These are phyloP conservation scores for Metallyticus violacea DNA, from an alignment of 2,888 invertebrate genomes.

Conservation along the genomic window DNA sequence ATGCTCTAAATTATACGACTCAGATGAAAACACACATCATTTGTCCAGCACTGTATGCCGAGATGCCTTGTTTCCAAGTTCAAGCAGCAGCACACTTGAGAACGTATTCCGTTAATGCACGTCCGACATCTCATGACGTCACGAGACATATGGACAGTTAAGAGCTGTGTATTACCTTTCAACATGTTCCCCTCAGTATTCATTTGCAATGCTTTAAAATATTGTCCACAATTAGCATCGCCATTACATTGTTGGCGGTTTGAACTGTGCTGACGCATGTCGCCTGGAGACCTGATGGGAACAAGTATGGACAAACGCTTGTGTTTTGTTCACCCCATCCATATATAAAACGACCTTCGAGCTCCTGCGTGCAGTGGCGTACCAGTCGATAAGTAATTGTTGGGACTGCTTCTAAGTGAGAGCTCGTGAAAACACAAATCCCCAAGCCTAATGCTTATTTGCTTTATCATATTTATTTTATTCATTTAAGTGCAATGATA, in stretches of 20 bases:
- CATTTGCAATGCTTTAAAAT: not conserved
- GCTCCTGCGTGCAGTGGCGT: not conserved
- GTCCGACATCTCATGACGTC: not conserved
- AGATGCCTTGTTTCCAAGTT: not conserved
- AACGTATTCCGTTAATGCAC: not conserved
- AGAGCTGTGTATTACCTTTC: not conserved
- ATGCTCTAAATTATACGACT: not conserved
- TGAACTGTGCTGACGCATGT: not conserved
- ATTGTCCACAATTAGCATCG: not conserved
- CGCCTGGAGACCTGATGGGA: not conserved
- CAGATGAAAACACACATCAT: too few species aligned
- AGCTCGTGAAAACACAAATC: too few species aligned
- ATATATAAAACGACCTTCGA: too few species aligned
- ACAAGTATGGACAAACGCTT: not conserved
- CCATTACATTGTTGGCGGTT: not conserved
- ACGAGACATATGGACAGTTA: not conserved
- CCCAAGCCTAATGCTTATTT: too few species aligned
- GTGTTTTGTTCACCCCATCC: not conserved
- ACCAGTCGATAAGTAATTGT: too few species aligned
- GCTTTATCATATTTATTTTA: too few species aligned
- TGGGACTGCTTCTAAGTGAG: too few species aligned
- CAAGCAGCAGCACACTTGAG: not conserved
- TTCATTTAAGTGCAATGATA: too few species aligned
- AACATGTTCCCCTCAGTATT: not conserved
- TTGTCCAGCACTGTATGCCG: too few species aligned